A percentile compares a stretch with the other conserved stretches of the same genome.
These are phyloP conservation scores for Alligator mississippiensis DNA, from an alignment of 2,113 vertebrate genomes.

Conservation along the genomic window DNA sequence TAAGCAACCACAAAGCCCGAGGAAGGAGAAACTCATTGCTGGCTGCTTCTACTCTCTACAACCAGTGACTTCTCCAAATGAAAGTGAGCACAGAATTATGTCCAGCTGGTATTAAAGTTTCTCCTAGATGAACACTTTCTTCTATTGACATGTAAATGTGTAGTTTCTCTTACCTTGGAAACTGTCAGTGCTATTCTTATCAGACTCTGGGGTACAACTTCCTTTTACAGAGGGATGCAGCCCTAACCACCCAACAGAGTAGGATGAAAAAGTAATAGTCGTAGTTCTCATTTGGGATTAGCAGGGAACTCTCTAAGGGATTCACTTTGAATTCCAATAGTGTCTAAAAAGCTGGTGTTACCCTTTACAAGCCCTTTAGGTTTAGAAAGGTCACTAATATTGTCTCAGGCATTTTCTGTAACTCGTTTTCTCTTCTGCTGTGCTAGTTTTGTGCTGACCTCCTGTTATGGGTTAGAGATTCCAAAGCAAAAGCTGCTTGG, in stretches of 20 bases:
- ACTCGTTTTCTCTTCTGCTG: neutral
- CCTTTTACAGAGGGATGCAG: neutral
- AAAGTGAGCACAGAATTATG: neutral
- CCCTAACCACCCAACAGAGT: neutral
- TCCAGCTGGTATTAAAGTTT: too few relatives aligned
- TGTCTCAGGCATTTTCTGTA: neutral
- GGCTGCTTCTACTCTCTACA: neutral
- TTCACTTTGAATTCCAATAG: neutral
- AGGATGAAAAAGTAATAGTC: neutral
- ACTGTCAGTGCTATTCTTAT: neutral
- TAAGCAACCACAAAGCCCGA: neutral
- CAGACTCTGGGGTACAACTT: neutral
- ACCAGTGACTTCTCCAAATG: neutral
- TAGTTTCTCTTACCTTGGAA: neutral
- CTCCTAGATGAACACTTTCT: neutral
- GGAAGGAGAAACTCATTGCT: neutral
- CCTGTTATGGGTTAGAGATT: neutral
- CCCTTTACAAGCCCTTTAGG: neutral
- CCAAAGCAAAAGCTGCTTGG: neutral
- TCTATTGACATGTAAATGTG: neutral
- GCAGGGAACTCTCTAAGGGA: neutral
- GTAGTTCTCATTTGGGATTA: neutral
- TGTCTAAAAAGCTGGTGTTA: neutral
- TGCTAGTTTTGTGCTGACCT: neutral
- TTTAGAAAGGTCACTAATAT: neutral